phyloP scores from a whole-genome alignment of 2,888 invertebrate species.

The Xiphydria camelus region DNA sequence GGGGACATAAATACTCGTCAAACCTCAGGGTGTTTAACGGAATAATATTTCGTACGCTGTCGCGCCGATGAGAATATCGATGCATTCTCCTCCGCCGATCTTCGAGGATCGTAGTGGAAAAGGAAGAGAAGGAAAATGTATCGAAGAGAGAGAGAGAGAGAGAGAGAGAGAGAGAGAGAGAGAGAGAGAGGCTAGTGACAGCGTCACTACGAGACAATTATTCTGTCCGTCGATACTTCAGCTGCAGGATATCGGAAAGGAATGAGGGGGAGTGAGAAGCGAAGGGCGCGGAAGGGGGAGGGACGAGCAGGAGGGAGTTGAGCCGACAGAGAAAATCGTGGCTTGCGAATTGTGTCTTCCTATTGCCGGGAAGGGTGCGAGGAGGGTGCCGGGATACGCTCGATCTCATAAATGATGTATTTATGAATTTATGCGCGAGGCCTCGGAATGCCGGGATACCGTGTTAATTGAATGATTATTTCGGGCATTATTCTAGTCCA shows the following conservation, averaged over 20 bases:
- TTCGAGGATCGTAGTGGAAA: no score
- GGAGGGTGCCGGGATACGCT: conserved; percentile 9
- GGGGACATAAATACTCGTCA: no score
- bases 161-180: no score
- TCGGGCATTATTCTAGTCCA: conserved; percentile 5
- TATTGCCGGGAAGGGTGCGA: conserved; percentile 5
- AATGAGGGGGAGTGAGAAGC: conserved; percentile 5
- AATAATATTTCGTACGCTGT: no score
- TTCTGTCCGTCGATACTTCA: conserved; percentile 28
- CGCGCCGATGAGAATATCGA: no score
- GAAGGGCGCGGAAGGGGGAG: neutral
- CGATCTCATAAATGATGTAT: conserved; percentile 22
- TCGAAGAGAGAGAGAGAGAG: no score
- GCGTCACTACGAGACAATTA: conserved; percentile 25
- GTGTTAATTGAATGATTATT: conserved; percentile 21
- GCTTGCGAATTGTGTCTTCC: conserved; percentile 9
- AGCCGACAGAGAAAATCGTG: neutral
- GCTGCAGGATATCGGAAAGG: conserved; percentile 20
- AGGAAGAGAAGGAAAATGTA: no score
- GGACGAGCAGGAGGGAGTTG: neutral
- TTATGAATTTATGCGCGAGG: conserved; percentile 17
- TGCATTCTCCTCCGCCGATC: no score
- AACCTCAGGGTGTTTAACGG: no score
- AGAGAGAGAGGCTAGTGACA: no score
- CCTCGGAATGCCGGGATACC: conserved; percentile 11